These are phyloP conservation scores for Crypturellus undulatus DNA, from an alignment of 2,113 vertebrate genomes.

Conservation along the genomic window DNA sequence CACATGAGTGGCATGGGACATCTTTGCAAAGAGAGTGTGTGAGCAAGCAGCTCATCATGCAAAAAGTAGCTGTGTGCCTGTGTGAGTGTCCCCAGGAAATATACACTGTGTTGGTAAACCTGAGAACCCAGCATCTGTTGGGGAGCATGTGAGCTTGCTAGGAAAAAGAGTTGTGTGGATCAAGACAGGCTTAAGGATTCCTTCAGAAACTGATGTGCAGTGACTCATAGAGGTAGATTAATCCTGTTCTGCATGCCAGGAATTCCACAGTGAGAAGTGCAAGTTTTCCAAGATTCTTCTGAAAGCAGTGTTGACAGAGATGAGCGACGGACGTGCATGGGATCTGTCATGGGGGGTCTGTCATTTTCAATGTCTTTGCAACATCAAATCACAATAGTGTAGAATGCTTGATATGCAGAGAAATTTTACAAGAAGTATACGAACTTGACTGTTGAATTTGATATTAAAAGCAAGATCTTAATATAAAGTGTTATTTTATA, in stretches of 20 bases:
- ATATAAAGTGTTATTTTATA: not conserved
- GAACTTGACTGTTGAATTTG: not conserved
- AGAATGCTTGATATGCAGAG: not conserved
- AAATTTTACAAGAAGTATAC: not conserved
- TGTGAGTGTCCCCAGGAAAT: not conserved
- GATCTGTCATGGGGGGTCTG: not conserved
- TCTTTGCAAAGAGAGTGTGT: not conserved
- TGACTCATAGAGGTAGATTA: not conserved
- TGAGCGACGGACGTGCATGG: not conserved
- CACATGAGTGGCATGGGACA: not conserved
- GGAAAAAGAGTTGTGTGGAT: not conserved
- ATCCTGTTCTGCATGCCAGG: not conserved
- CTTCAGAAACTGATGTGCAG: not conserved
- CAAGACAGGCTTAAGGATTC: not conserved
- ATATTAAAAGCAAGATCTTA: not conserved
- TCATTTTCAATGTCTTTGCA: not conserved
- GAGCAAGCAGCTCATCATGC: not conserved
- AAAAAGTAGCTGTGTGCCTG: not conserved
- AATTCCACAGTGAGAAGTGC: not conserved
- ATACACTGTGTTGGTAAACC: not conserved
- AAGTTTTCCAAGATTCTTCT: not conserved
- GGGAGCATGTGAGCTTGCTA: not conserved
- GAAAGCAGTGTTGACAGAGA: not conserved
- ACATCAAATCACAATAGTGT: not conserved
- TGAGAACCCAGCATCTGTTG: not conserved